Conservation (phyloP, 2,797 vertebrate species). For the Megaceryle alcyon region DNA sequence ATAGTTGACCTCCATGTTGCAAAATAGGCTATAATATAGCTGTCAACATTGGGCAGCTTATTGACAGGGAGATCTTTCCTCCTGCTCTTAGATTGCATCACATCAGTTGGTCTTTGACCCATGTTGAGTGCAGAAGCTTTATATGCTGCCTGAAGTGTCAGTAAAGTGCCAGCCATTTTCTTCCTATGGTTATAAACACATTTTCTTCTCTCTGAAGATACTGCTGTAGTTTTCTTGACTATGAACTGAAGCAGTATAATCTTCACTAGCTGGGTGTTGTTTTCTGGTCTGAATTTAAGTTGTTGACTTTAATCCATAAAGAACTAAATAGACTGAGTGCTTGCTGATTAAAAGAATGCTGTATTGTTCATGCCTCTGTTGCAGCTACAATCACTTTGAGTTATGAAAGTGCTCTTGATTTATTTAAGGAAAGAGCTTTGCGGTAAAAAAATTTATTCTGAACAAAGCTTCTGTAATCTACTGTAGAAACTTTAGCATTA, state of each 20-base stretch:
- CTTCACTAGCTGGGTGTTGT: not conserved
- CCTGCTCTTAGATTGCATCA: slow-evolving; percentile 23
- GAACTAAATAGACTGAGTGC: not conserved
- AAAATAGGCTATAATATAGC: slow-evolving; percentile 15
- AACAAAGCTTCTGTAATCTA: not conserved
- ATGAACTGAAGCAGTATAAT: not conserved
- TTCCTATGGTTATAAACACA: not conserved
- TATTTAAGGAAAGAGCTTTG: not conserved
- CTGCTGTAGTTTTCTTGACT: not conserved
- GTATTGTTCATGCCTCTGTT: not conserved
- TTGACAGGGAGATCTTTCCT: slow-evolving; percentile 18
- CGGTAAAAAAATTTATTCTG: not conserved
- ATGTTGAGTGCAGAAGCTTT: not conserved
- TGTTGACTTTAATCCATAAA: not conserved
- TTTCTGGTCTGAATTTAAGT: not conserved
- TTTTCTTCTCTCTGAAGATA: not conserved
- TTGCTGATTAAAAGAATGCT: not conserved
- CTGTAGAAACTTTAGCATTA: not conserved
- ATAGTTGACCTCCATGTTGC: slow-evolving; percentile 31
- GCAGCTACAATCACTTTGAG: not conserved
- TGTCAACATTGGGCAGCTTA: slow-evolving; percentile 10
- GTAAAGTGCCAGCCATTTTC: slow-evolving; percentile 46
- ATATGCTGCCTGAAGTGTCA: slow-evolving; percentile 29
- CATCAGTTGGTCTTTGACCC: slow-evolving; percentile 38
- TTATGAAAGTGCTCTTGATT: not conserved